Evolutionary conservation across 2,113 vertebrate species (phyloP), one percentile per base, ranked within the genome.

Genomic region (Clarias gariepinus): DNA sequence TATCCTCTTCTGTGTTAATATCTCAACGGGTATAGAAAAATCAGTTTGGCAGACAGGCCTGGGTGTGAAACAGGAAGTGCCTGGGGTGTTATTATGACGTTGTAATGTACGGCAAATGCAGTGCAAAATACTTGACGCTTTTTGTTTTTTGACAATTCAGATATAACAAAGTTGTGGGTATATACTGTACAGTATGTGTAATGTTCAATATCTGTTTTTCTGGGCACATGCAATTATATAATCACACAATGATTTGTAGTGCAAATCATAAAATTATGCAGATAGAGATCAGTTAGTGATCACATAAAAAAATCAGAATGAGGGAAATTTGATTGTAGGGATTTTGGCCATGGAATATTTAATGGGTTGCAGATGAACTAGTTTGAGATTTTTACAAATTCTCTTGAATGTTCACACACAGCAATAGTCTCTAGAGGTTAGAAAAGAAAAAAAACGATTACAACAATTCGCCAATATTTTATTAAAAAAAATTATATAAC

Each of bases 1-100:
- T 83, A 93, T 93, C 93, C 82, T 79, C 85, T 80, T 74, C 86
- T 76, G 83, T 82, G 83, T 58, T 81, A 55, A 80, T 87, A 52
- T 77, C 79, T 82, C 18, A 11, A 4, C 33, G 81, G 28, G 28
- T n/a, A 16, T 60, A 61, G 58, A 89, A 77, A 69, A 84, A 83
- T 81, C 60, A 12, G 23, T 66, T 60, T 76, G 85, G 58, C 85
- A 86, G 78, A 55, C 53, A 60, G 69, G 21, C 10, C 60, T 79
- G 60, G 53, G 61, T 4, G 11, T 55, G 74, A 79, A 78, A 66
- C 21, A 53, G 84, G 30, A 57, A 55, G 53, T 25, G 15, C 2
- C 18, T 25, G 13, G 0, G 71, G 12, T 85, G 15, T n/a, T 55
- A 55, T 7, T n/a, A 8, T 55, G 15, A 28, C 3, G 74, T 15